Conservation (phyloP, 2,888 invertebrate genomes). For the Orthosia cruda region DNA sequence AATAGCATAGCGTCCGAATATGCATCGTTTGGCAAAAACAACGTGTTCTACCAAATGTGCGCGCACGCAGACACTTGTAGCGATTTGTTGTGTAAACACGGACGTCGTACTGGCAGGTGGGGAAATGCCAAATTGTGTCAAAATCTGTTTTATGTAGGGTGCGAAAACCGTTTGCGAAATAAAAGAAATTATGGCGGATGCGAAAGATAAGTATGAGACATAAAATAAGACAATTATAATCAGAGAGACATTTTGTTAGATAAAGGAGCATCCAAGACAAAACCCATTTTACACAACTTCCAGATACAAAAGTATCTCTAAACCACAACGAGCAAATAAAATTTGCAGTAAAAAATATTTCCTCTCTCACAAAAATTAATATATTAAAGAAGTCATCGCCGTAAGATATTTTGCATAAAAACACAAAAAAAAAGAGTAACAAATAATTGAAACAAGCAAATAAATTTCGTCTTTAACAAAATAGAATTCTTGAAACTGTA, state of each 20-base stretch:
- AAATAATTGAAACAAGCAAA: too few species aligned
- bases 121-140: constrained; percentile 28
- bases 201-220: background rate
- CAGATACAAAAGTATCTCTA: background rate
- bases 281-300: background rate
- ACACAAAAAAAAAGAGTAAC: too few species aligned
- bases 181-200: background rate
- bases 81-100: constrained; percentile 48
- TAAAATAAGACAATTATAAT: background rate
- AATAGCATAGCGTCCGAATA: constrained; percentile 63
- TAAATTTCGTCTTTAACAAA: background rate
- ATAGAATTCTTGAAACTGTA: constrained; percentile 10
- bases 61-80: constrained; percentile 31
- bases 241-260: too few species aligned
- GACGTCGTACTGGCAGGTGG: constrained; percentile 21
- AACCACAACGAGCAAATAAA: background rate
- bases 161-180: background rate
- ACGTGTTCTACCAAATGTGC: constrained; percentile 65
- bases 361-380: too few species aligned
- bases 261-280: background rate
- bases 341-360: too few species aligned
- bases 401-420: too few species aligned
- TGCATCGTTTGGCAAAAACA: constrained; percentile 78
- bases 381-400: too few species aligned
- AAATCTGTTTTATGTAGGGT: constrained; percentile 31